Conservation (phyloP, 2,888 invertebrate species). For the Troilus luridus region DNA sequence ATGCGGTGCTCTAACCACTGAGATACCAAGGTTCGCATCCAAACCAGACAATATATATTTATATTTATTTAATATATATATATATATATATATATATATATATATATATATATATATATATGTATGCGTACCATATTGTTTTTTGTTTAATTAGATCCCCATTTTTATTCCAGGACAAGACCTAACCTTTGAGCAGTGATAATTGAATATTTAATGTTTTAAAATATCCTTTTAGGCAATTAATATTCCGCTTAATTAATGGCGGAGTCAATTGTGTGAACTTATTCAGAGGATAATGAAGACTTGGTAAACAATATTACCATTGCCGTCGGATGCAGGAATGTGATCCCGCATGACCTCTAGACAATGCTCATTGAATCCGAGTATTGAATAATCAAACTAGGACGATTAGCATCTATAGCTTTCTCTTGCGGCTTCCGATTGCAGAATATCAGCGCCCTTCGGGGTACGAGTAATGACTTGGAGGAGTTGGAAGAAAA, state of each 20-base stretch:
- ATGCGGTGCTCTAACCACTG: too few species aligned
- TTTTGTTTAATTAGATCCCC: not conserved
- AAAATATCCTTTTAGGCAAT: not conserved
- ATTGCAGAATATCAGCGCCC: conserved; percentile 26
- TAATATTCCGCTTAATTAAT: not conserved
- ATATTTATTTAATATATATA: too few species aligned
- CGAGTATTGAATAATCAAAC: not conserved
- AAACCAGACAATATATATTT: too few species aligned
- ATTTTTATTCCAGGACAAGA: not conserved
- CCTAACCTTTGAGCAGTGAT: not conserved
- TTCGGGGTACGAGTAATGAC: not conserved
- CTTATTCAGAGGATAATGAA: not conserved
- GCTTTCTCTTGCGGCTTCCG: not conserved
- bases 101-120: too few species aligned
- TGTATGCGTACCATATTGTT: too few species aligned
- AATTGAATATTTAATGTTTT: not conserved
- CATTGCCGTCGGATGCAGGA: not conserved
- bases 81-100: too few species aligned
- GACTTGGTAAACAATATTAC: not conserved
- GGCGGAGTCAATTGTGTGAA: conserved; percentile 32
- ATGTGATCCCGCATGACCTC: conserved; percentile 14
- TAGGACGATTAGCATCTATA: not conserved
- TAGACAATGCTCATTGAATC: conserved; percentile 25
- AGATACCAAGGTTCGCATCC: too few species aligned
- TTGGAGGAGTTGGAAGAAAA: not conserved